These are phyloP conservation scores for Nothoprocta perdicaria DNA, from an alignment of 2,113 vertebrate species.

Conservation along the genomic window DNA sequence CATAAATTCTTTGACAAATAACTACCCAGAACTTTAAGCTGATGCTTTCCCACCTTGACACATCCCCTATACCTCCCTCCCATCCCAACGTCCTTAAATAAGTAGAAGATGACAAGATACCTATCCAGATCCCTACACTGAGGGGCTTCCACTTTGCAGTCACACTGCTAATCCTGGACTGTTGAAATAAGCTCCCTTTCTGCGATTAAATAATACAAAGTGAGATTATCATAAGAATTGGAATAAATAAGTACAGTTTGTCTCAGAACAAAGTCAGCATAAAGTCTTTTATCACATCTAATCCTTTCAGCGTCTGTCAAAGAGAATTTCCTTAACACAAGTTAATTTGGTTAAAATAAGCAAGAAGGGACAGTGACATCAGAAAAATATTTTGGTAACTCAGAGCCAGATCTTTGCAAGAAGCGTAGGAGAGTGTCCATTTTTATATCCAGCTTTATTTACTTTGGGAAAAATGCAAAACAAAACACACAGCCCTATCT, in stretches of 20 bases:
- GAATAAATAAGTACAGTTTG: background rate
- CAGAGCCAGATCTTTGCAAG: background rate
- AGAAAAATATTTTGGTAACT: background rate
- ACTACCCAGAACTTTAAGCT: background rate
- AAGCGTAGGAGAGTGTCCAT: background rate
- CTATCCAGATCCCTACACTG: accelerated
- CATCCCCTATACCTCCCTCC: background rate
- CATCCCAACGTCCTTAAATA: background rate
- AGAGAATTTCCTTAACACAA: background rate
- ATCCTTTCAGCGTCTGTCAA: background rate
- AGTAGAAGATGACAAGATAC: background rate
- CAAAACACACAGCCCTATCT: background rate
- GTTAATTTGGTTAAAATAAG: background rate
- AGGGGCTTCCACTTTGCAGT: background rate
- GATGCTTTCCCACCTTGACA: background rate
- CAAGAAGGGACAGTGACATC: background rate
- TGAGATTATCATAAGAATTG: background rate
- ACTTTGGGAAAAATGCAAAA: background rate
- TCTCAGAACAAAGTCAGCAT: background rate
- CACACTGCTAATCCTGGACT: background rate
- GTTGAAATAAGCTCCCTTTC: background rate
- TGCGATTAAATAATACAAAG: background rate
- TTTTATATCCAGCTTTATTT: background rate
- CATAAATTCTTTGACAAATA: background rate
- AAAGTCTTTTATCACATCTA: background rate